These are phyloP conservation scores for Euproctis similis DNA, from an alignment of 2,888 invertebrate species.

Conservation along the genomic window DNA sequence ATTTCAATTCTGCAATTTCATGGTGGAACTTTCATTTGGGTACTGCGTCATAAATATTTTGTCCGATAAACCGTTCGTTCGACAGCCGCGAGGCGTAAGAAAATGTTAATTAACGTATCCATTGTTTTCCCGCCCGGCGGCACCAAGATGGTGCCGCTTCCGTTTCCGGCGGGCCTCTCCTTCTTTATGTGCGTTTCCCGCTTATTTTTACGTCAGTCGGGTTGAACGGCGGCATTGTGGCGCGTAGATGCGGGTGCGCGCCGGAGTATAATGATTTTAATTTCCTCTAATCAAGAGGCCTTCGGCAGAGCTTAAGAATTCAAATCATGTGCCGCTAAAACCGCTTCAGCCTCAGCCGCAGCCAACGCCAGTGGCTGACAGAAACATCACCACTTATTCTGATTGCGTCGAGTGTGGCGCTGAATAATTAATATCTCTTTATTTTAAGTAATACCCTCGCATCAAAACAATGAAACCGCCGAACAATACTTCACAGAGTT, in stretches of 20 bases:
- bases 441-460: slow-evolving; percentile 56
- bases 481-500: slow-evolving; percentile 58
- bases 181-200: slow-evolving; percentile 73
- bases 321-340: slow-evolving; percentile 66
- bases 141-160: slow-evolving; percentile 77
- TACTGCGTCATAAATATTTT: slow-evolving; percentile 73
- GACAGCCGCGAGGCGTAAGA: slow-evolving; percentile 79
- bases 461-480: slow-evolving; percentile 57
- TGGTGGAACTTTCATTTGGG: slow-evolving; percentile 63
- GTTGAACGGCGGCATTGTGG: slow-evolving; percentile 59
- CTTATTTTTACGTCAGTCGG: slow-evolving; percentile 67
- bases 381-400: slow-evolving; percentile 75
- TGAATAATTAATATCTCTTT: slow-evolving; percentile 75
- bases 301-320: slow-evolving; percentile 74
- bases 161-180: slow-evolving; percentile 69
- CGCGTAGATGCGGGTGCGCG: slow-evolving; percentile 45
- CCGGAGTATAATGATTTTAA: slow-evolving; percentile 74
- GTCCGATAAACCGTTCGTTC: slow-evolving; percentile 77
- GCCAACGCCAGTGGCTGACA: slow-evolving; percentile 63
- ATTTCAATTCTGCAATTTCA: slow-evolving; percentile 57
- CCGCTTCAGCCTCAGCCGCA: slow-evolving; percentile 23
- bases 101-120: slow-evolving; percentile 87
- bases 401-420: slow-evolving; percentile 74
- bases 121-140: slow-evolving; percentile 81
- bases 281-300: slow-evolving; percentile 76